Percentiles rank a stretch among this genome's conserved stretches.
Evolutionary conservation across 2,888 invertebrate genomes (phyloP).

Genomic region (Zygaena filipendulae): DNA sequence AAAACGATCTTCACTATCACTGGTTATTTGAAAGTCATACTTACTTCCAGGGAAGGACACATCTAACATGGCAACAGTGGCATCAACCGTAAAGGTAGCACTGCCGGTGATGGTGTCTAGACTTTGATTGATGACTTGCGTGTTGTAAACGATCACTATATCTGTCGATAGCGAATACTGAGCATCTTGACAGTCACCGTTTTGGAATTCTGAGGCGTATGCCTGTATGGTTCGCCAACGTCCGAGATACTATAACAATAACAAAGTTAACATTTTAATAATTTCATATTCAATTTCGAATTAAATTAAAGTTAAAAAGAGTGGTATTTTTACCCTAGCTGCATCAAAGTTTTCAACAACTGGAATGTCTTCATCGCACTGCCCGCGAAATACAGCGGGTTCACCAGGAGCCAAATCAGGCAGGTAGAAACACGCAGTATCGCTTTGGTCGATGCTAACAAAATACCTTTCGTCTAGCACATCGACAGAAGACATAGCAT

Average conservation of each 20-base stretch:
- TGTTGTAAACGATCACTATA: slow-evolving; percentile 22
- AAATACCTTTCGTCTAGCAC: slow-evolving; percentile 33
- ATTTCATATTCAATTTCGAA: not conserved
- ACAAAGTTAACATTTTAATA: not conserved
- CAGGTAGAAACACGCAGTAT: slow-evolving; percentile 36
- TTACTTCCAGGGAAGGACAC: slow-evolving; percentile 25
- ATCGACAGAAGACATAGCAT: slow-evolving; percentile 21
- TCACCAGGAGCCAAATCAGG: slow-evolving; percentile 29
- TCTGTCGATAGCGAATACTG: slow-evolving; percentile 19
- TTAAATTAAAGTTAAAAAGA: slow-evolving; percentile 3
- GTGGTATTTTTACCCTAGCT: slow-evolving; percentile 22
- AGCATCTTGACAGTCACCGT: slow-evolving; percentile 27
- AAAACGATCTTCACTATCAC: no score
- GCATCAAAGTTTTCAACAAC: slow-evolving; percentile 30
- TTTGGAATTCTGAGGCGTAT: slow-evolving; percentile 26
- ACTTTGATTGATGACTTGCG: slow-evolving; percentile 23
- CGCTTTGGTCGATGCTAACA: slow-evolving; percentile 28
- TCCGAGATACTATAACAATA: slow-evolving; percentile 25
- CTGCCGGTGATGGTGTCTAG: slow-evolving; percentile 23
- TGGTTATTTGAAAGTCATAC: no score
- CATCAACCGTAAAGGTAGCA: slow-evolving; percentile 17
- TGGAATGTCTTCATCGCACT: slow-evolving; percentile 30
- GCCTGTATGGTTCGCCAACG: slow-evolving; percentile 27
- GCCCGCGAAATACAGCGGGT: slow-evolving; percentile 33
- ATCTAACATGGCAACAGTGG: slow-evolving; percentile 37